These are phyloP conservation scores for Chaetura pelagica DNA, from an alignment of 2,113 vertebrate genomes.

Conservation along the genomic window DNA sequence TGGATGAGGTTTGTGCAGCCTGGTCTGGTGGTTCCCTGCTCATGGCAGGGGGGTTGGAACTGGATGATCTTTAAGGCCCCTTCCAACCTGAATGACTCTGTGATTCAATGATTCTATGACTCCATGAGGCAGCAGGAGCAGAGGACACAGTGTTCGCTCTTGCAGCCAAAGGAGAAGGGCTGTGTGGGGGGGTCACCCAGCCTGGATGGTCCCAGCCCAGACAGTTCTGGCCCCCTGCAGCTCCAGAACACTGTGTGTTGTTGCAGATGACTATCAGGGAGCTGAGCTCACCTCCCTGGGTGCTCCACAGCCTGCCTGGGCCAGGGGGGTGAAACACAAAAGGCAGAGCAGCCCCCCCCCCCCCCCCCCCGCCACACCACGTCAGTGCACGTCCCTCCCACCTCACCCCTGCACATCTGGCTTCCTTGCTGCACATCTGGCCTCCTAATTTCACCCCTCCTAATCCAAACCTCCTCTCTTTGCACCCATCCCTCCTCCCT, in stretches of 20 bases:
- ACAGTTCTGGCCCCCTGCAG: accelerated
- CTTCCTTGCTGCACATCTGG: background rate
- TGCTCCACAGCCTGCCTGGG: accelerated
- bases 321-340: background rate
- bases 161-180: background rate
- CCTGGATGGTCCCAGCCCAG: accelerated
- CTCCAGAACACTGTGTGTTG: background rate
- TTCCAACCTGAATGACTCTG: too few relatives aligned
- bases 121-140: background rate
- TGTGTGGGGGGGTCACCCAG: background rate
- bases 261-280: constrained; percentile 14
- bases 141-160: background rate
- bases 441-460: background rate
- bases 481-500: background rate
- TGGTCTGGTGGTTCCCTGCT: too few relatives aligned
- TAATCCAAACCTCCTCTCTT: background rate
- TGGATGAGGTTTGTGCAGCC: too few relatives aligned
- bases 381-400: background rate
- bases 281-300: background rate
- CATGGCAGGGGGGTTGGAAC: too few relatives aligned
- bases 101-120: too few relatives aligned
- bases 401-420: background rate
- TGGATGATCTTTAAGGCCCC: too few relatives aligned
- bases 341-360: accelerated
- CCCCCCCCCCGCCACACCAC: too few relatives aligned